Evolutionary conservation across 2,888 invertebrate species (phyloP), one percentile per base, ranked within the genome.

Genomic region (Caenorhabditis japonica): DNA sequence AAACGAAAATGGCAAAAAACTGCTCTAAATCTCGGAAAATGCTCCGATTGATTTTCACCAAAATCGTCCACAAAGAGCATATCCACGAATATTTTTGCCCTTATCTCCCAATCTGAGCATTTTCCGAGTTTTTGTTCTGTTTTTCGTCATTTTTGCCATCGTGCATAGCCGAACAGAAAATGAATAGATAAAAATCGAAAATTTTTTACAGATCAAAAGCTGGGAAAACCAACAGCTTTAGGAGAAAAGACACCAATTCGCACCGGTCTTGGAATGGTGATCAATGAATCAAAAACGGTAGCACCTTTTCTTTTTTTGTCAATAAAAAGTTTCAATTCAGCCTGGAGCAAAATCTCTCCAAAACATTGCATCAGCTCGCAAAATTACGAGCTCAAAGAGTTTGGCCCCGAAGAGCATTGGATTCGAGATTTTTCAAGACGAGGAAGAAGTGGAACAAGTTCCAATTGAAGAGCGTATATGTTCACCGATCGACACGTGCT

Each of bases 211-310:
- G 56, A 66, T 17, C 56, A 56, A 41, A 66, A 56, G 34, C 51
- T 66, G 19, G 56, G 66, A 15, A 56, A 46, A 34, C 56, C 56
- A 0, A 43, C 43, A 3, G 62, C 53, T 23, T 23, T 56, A 10
- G 52, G 52, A 4, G 49, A 66, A 25, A 70, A 70, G 23, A 70
- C 60, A 1, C 70, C 70, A 30, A 27, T 25, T 4, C 47, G 70
- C 3, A 17, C 41, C 7, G 70, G 70, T 17, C 51, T 70, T 4
- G 70, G 70, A 44, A 19, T 70, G 44, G 27, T 70, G n/a, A 44
- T 70, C 13, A 70, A 70, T 38, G 55, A 49, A 30, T 55, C 70
- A 23, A 62, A 61, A 30, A 70, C 70, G 36, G 33, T 34, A 2
- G 13, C 15, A 4, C 15, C 36, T 36, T 2, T 43, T 12, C 5